phyloP scores from a whole-genome alignment of 2,797 vertebrate genomes.

The Glyptemys insculpta region DNA sequence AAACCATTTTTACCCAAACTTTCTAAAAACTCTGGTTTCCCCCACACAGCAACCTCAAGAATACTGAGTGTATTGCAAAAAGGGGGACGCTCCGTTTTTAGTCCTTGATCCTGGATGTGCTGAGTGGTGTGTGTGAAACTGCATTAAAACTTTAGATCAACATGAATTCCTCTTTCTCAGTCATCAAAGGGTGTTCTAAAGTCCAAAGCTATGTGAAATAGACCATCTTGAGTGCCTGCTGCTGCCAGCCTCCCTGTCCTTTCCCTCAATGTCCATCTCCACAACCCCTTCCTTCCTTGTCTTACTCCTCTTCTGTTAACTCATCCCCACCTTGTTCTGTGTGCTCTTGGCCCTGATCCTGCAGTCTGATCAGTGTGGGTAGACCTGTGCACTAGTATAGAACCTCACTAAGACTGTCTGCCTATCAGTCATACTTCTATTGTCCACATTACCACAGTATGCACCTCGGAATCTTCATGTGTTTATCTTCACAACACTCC shows the following conservation, averaged over 20 bases:
- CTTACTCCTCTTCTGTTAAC: not conserved
- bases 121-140: not conserved
- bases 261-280: not conserved
- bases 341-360: not conserved
- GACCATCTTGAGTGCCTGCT: too few relatives aligned
- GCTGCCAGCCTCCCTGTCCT: not conserved
- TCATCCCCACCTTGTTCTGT: not conserved
- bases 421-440: not conserved
- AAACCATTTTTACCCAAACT: not conserved
- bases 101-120: not conserved
- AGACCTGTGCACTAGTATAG: not conserved
- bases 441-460: not conserved
- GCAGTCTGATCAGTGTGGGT: not conserved
- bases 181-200: not conserved
- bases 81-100: too few relatives aligned
- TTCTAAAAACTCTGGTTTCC: not conserved
- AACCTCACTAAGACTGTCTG: not conserved
- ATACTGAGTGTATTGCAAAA: not conserved
- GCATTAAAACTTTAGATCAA: not conserved
- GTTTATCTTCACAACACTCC: not conserved
- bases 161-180: not conserved
- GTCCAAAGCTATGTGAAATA: too few relatives aligned
- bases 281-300: not conserved
- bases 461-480: not conserved
- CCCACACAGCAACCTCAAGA: not conserved